Conservation (phyloP, 2,888 invertebrate species). For the Tribolium freemani region DNA sequence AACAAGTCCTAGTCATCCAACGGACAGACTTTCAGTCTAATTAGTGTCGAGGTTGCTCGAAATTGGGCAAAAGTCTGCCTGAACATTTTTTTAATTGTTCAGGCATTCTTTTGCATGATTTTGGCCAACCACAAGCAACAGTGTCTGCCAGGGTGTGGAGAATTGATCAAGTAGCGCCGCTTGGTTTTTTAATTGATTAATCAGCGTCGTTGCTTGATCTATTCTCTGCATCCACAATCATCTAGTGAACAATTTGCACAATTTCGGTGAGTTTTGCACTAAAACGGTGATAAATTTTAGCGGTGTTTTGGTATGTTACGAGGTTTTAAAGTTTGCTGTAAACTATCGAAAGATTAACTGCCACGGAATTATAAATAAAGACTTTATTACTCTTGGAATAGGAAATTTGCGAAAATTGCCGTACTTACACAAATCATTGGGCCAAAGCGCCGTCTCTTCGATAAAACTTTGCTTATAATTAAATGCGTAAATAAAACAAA, state of each 20-base stretch:
- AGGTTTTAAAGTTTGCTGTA: not conserved
- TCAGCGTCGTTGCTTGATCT: slow-evolving; percentile 20
- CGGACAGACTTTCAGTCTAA: not conserved
- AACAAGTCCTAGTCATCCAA: not conserved
- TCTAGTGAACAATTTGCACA: not conserved
- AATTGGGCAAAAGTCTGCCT: not conserved
- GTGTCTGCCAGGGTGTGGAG: not conserved
- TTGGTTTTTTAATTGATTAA: not conserved
- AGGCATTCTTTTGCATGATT: slow-evolving; percentile 4
- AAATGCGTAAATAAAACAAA: no score
- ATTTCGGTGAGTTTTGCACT: not conserved
- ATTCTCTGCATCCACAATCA: not conserved
- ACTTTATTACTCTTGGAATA: not conserved
- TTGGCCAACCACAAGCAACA: not conserved
- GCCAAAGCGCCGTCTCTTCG: no score
- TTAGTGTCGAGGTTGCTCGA: not conserved
- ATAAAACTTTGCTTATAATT: no score
- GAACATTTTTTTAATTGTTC: slow-evolving; percentile 3
- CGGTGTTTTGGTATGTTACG: no score
- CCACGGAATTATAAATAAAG: not conserved
- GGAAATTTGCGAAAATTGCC: not conserved
- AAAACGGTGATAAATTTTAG: slow-evolving; percentile 1
- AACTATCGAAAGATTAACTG: slow-evolving; percentile 8
- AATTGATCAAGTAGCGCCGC: slow-evolving; percentile 9
- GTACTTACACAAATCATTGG: not conserved